Base-by-base conservation (phyloP, 2,888 invertebrate genomes). In the Brassicogethes aeneus region DNA sequence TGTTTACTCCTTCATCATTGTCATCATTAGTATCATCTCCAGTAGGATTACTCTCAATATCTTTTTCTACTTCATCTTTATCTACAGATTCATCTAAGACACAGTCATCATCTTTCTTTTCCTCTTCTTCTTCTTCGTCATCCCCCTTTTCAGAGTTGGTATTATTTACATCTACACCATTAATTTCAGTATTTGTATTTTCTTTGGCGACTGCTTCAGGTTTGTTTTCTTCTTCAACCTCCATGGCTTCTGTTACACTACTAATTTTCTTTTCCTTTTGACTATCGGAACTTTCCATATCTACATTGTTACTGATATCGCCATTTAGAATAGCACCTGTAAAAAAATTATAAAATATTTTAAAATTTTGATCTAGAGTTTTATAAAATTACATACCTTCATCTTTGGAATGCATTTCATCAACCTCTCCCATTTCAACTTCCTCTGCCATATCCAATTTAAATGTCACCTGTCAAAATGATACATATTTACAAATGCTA, bases 381-480 rank as follows among this genome's bases (percentile, higher is more conserved):
- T 36, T 17, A 39, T n/a, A 15, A 15, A 15, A 3, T 33, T 5
- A 30, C 45, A 42, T 55, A 53, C 57, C 59, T 50, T 66, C 66
- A 45, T 67, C 67, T 48, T 66, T 66, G 14, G 64, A 61, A 54
- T 63, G 63, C 39, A 65, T 56, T 51, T 68, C 67, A 46, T 67
- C 66, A 36, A 68, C 62, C 53, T 68, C 68, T 40, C 68, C 67
- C 68, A 68, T 68, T 52, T 64, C 61, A 46, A 58, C 59, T 45
- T 54, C 55, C 59, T 62, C 60, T 65, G 66, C 68, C 68, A 68
- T 68, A 63, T 55, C 64, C 59, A 50, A 50, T 35, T 33, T 3
- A 15, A 39, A 17, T 31, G 16, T 17, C 42, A 54, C 45, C 57
- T 59, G 48, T 40, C 44, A 54, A 42, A 49, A 50, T 44, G 43